These are phyloP conservation scores for Zophobas atratus DNA, from an alignment of 1,140 invertebrate genomes.

Conservation along the genomic window DNA sequence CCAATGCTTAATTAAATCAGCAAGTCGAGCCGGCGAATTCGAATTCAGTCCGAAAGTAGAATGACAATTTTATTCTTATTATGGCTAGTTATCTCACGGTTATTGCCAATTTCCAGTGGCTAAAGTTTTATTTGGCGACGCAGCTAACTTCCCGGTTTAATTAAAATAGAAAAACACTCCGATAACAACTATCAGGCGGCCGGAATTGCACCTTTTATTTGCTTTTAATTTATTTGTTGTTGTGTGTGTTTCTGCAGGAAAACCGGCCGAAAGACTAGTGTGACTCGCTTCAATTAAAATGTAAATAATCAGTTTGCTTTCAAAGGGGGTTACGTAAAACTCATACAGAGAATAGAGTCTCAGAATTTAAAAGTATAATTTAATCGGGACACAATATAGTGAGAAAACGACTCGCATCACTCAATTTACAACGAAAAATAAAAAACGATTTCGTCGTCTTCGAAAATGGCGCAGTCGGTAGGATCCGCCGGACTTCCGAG, in stretches of 20 bases:
- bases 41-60: not conserved
- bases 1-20: constrained; percentile 36
- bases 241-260: too few species aligned
- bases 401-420: not conserved
- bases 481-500: not conserved
- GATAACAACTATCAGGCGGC: not conserved
- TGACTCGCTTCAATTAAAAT: constrained; percentile 16
- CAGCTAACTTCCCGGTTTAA: not conserved
- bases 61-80: not conserved
- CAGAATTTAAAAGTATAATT: constrained; percentile 29
- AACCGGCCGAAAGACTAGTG: not conserved
- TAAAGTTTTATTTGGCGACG: not conserved
- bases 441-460: not conserved
- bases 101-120: not conserved
- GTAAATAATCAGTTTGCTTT: constrained; percentile 7
- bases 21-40: constrained; percentile 24
- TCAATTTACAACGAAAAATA: not conserved
- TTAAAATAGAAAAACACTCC: not conserved
- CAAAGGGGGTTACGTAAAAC: not conserved
- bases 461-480: not conserved
- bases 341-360: not conserved
- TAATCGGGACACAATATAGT: constrained; percentile 2
- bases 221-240: too few species aligned
- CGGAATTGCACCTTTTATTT: too few species aligned
- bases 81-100: not conserved